phyloP scores from a whole-genome alignment of 2,113 vertebrate genomes.

The Mus spicilegus region DNA sequence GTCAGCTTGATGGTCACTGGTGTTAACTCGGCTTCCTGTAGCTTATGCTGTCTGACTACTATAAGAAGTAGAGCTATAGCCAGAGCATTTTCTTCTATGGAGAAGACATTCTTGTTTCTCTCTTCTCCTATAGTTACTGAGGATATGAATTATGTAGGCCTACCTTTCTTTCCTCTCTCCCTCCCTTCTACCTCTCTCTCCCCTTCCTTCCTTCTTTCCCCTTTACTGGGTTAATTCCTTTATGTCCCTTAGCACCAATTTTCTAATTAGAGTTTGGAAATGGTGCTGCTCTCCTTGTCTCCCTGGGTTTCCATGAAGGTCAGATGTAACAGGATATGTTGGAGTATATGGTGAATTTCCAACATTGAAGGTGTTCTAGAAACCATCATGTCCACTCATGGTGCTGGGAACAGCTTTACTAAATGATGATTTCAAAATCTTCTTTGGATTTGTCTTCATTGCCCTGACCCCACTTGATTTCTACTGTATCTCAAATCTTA shows the following conservation, averaged over 20 bases:
- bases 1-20: not conserved
- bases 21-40: not conserved
- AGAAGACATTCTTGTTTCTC: not conserved
- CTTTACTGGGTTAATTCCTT: not conserved
- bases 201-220: too few species aligned
- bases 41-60: not conserved
- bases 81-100: not conserved
- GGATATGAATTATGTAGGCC: not conserved
- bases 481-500: not conserved
- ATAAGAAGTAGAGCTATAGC: not conserved
- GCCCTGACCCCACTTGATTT: not conserved
- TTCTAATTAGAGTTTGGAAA: conserved; percentile 56
- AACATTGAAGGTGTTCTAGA: not conserved
- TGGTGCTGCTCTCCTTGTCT: not conserved
- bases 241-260: not conserved
- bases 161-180: not conserved
- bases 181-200: too few species aligned
- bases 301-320: not conserved
- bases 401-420: not conserved
- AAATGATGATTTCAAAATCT: not conserved
- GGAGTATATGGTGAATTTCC: not conserved
- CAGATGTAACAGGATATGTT: not conserved
- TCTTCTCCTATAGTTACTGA: not conserved
- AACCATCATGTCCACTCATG: not conserved
- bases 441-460: conserved; percentile 13